Conservation (phyloP, 2,888 invertebrate genomes). For the Drosophila barbarae region DNA sequence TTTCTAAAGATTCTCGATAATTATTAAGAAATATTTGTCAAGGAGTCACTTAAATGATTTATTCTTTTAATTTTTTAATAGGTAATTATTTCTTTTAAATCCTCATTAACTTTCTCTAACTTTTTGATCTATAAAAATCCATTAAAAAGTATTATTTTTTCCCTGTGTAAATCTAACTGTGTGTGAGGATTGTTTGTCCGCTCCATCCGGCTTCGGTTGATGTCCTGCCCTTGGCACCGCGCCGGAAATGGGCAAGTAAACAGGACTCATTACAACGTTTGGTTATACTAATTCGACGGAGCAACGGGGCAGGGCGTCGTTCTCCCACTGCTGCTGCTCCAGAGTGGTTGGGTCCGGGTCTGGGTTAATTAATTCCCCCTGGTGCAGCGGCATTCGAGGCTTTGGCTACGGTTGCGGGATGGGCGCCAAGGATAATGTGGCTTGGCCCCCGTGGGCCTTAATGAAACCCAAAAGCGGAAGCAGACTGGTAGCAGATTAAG, state of each 20-base stretch:
- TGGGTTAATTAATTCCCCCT: constrained; percentile 49
- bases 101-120: too few relatives aligned
- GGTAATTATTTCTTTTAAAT: not conserved
- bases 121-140: not conserved
- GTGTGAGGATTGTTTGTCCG: constrained; percentile 15
- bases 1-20: too few relatives aligned
- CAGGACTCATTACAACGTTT: constrained; percentile 71
- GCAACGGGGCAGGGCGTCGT: constrained; percentile 28
- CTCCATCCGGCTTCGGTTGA: constrained; percentile 43
- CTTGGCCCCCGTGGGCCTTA: constrained; percentile 50
- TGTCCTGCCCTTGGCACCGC: constrained; percentile 37
- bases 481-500: constrained; percentile 68
- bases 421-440: constrained; percentile 53
- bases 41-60: not conserved
- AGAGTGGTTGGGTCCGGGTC: constrained; percentile 2
- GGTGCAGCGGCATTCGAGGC: constrained; percentile 23
- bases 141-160: constrained; percentile 2
- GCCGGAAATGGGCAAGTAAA: constrained; percentile 74
- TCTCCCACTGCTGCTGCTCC: constrained; percentile 2
- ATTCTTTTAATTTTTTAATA: not conserved
- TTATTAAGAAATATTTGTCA: too few relatives aligned
- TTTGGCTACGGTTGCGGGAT: constrained; percentile 2
- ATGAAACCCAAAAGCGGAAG: constrained; percentile 73
- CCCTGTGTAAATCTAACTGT: not conserved
- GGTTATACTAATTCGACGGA: constrained; percentile 67